Base-by-base conservation (phyloP, 2,113 vertebrate genomes). In the Rutilus rutilus region DNA sequence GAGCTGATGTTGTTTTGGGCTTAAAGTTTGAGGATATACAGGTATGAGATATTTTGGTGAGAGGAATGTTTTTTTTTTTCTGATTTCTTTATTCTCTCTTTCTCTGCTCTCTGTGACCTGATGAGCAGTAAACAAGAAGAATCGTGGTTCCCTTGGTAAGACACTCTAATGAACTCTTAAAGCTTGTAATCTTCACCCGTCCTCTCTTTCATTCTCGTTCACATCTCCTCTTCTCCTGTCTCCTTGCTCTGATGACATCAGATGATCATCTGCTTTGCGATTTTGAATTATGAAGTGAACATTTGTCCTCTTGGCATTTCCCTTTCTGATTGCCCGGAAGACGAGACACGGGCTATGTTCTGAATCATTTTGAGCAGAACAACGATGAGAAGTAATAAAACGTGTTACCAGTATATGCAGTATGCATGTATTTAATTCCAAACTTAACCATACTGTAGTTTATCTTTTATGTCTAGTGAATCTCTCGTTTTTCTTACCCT, bases 41-140 rank as follows among this genome's bases (percentile, higher is more conserved):
- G n/a, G n/a, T n/a, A 25, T 15, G 10, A 82, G 9, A 6, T 82
- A 82, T 36, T 82, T 45, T 45, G 15, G 42, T 33, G 30, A 69
- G 12, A 79, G 11, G 33, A 62, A 60, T 79, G 23, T 25, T 62
- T 82, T 73, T 71, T 73, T 71, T n/a, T 36, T 42, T 25, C 21
- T 79, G 52, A 79, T 42, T 59, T 73, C 0, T 59, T 73, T 59
- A 42, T 83, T 57, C 25, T 82, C 3, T 82, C 17, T 67, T 19
- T 15, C 27, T 69, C 10, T 52, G 27, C 64, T 69, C 47, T 69
- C 62, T 50, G 64, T 69, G 62, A 69, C 64, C 80, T 9, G 80
- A 69, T 69, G 80, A 71, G 82, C 84, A 85, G 76, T 79, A 59
- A 79, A 71, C 76, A 85, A 85, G 84, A 85, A 33, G 84, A 85